A percentile compares a stretch with the other conserved stretches of the same genome.
Conservation (phyloP, 2,888 invertebrate genomes). For the Hirtodrosophila trivittata region DNA sequence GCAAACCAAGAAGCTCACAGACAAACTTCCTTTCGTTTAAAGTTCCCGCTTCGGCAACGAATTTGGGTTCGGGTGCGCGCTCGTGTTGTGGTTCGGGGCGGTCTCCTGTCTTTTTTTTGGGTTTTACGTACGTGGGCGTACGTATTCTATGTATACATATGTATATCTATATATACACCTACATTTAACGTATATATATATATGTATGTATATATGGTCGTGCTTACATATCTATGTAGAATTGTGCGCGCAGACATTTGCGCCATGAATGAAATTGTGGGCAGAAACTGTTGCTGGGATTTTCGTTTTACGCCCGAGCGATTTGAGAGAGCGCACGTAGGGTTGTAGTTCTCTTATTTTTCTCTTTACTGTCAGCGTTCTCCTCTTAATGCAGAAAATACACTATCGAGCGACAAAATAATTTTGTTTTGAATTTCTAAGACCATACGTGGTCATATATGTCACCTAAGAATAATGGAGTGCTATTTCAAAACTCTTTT, state of each 20-base stretch:
- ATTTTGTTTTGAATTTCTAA: no score
- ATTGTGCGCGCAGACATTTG: slow-evolving; percentile 35
- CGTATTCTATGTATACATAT: no score
- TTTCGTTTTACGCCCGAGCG: background rate
- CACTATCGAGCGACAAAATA: background rate
- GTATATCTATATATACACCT: no score
- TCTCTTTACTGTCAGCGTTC: background rate
- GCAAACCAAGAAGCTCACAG: slow-evolving; percentile 14
- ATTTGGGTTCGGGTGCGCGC: background rate
- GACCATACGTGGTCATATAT: no score
- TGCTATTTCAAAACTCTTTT: no score
- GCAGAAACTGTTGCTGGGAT: slow-evolving; percentile 25
- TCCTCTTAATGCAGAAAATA: background rate
- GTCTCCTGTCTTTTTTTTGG: no score
- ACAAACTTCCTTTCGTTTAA: slow-evolving; percentile 24
- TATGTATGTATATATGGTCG: background rate
- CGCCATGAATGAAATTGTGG: slow-evolving; percentile 48
- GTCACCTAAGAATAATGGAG: no score
- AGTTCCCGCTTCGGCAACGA: slow-evolving; percentile 6
- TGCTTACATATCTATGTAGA: background rate
- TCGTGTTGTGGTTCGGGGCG: background rate
- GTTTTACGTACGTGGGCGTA: no score
- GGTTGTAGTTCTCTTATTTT: slow-evolving; percentile 3
- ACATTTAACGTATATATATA: background rate
- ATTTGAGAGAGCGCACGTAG: no score